Evolutionary conservation across 35 echinoderm and acorn worm genomes (phyloP).

Genomic region (Nesometra sesokonis): DNA sequence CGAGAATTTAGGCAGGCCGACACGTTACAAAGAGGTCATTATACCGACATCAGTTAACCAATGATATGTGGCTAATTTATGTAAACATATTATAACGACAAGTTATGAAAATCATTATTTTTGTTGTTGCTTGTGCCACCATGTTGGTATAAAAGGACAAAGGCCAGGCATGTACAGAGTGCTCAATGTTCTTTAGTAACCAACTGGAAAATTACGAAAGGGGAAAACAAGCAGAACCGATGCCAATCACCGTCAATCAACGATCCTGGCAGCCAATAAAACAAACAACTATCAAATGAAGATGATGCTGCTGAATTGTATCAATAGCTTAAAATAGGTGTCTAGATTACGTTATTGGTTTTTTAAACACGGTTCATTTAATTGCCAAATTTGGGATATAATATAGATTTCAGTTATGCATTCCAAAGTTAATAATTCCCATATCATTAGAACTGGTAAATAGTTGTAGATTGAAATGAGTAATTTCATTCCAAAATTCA

Average conservation of each 20-base stretch:
- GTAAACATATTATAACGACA: not conserved
- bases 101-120: not conserved
- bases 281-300: not conserved
- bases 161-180: not conserved
- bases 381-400: not conserved
- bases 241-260: not conserved
- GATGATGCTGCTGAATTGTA: not conserved
- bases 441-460: not conserved
- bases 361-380: not conserved
- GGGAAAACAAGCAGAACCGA: not conserved
- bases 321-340: not conserved
- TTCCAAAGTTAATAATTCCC: not conserved
- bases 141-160: not conserved
- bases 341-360: not conserved
- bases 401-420: not conserved
- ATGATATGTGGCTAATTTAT: not conserved
- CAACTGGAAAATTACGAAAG: not conserved
- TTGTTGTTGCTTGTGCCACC: not conserved
- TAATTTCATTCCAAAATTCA: not conserved
- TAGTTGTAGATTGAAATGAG: not conserved
- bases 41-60: not conserved
- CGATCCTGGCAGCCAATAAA: not conserved
- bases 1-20: not conserved
- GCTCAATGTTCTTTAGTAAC: not conserved
- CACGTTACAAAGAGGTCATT: not conserved